These are phyloP conservation scores for Leptinotarsa defecta DNA, from an alignment of 1,140 invertebrate species.

Conservation along the genomic window DNA sequence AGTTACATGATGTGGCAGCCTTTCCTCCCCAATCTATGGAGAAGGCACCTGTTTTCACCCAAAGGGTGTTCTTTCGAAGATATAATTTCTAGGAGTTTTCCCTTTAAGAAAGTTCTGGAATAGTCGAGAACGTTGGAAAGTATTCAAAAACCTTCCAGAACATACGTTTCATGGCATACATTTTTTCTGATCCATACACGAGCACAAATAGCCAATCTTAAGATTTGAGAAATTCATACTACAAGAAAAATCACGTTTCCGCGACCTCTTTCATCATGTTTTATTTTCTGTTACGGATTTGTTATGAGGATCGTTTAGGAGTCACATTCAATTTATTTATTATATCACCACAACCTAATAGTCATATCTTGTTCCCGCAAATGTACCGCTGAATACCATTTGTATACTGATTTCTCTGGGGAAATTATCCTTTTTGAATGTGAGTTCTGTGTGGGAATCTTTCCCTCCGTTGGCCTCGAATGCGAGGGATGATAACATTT, in stretches of 20 bases:
- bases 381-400: conserved; percentile 29
- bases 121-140: too few relatives aligned
- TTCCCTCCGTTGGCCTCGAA: conserved; percentile 4
- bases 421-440: conserved; percentile 30
- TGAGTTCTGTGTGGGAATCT: conserved; percentile 17
- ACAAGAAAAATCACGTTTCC: neutral
- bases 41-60: too few relatives aligned
- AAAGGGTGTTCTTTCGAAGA: too few relatives aligned
- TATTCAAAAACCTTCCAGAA: too few relatives aligned
- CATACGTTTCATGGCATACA: too few relatives aligned
- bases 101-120: too few relatives aligned
- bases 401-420: conserved; percentile 30
- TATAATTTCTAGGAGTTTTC: too few relatives aligned
- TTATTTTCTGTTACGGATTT: neutral
- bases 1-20: too few relatives aligned
- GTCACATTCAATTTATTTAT: conserved; percentile 20
- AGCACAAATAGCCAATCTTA: too few relatives aligned
- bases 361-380: conserved; percentile 27
- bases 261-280: neutral
- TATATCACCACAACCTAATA: conserved; percentile 21
- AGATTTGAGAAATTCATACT: neutral
- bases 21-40: too few relatives aligned
- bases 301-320: neutral
- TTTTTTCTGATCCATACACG: too few relatives aligned
- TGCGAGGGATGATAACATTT: neutral